Percentiles rank a stretch among this genome's conserved stretches.
Conservation (phyloP, 2,113 vertebrate species). For the Trematomus loennbergii region DNA sequence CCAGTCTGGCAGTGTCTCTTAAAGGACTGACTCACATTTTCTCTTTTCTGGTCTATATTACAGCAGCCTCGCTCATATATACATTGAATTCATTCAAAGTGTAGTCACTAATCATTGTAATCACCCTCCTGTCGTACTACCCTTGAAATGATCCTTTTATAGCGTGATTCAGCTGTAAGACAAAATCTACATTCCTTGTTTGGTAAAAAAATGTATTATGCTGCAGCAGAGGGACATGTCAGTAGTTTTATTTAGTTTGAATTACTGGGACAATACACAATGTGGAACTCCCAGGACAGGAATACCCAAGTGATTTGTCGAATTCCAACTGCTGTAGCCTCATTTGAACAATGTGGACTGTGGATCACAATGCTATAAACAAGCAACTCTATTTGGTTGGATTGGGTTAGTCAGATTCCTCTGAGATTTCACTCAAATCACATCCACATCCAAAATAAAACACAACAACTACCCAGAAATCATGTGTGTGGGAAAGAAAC, state of each 20-base stretch:
- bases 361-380: neutral
- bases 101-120: constrained; percentile 1
- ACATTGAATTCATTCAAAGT: neutral
- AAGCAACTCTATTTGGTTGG: neutral
- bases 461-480: neutral
- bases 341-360: neutral
- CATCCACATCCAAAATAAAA: neutral
- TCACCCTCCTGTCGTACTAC: neutral
- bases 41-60: neutral
- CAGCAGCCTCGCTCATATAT: neutral
- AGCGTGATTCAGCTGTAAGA: neutral
- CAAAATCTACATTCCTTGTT: neutral
- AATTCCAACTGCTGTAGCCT: neutral
- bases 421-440: neutral
- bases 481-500: too few species aligned
- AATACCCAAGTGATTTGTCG: neutral
- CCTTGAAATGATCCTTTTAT: constrained; percentile 13
- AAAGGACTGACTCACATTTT: neutral
- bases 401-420: constrained; percentile 1
- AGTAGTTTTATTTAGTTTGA: neutral
- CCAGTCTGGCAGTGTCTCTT: constrained; percentile 4
- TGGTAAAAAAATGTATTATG: constrained; percentile 7
- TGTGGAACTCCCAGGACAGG: neutral
- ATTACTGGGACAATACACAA: neutral
- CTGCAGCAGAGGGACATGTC: neutral